Evolutionary conservation across 2,797 vertebrate genomes (phyloP).

Genomic region (Vultur gryphus): DNA sequence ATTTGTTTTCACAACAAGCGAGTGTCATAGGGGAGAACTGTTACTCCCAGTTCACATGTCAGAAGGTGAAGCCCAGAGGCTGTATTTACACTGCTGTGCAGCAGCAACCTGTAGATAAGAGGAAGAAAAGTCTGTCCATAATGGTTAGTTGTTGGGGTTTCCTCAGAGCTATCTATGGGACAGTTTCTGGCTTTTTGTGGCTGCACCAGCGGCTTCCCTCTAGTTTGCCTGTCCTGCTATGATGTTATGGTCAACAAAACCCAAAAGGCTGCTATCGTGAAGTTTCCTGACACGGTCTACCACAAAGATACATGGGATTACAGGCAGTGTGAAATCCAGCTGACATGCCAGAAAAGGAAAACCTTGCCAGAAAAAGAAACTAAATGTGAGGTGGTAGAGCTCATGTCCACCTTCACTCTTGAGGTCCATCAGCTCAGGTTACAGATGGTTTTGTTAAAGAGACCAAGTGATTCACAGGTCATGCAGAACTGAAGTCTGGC

Average conservation of each 20-base stretch:
- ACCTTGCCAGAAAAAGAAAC: background rate
- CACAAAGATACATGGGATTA: background rate
- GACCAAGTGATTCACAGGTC: background rate
- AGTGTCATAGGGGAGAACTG: background rate
- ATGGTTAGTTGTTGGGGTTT: background rate
- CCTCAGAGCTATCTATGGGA: background rate
- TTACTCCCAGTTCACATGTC: background rate
- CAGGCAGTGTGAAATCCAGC: background rate
- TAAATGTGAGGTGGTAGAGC: background rate
- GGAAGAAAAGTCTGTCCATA: background rate
- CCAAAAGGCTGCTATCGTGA: background rate
- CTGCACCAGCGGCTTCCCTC: background rate
- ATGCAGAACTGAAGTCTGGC: background rate
- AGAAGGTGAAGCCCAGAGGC: background rate
- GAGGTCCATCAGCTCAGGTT: background rate
- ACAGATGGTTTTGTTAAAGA: background rate
- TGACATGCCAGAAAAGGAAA: background rate
- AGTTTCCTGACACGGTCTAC: rapidly evolving
- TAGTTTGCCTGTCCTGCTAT: rapidly evolving
- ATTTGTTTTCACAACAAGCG: background rate
- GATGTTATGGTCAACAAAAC: background rate
- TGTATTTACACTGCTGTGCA: background rate
- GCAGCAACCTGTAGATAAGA: background rate
- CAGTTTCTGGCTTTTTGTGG: background rate
- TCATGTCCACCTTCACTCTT: background rate